Percentiles rank a stretch among this genome's conserved stretches.
phyloP scores from a whole-genome alignment of 2,888 invertebrate species.

The Lydus trimaculatus region DNA sequence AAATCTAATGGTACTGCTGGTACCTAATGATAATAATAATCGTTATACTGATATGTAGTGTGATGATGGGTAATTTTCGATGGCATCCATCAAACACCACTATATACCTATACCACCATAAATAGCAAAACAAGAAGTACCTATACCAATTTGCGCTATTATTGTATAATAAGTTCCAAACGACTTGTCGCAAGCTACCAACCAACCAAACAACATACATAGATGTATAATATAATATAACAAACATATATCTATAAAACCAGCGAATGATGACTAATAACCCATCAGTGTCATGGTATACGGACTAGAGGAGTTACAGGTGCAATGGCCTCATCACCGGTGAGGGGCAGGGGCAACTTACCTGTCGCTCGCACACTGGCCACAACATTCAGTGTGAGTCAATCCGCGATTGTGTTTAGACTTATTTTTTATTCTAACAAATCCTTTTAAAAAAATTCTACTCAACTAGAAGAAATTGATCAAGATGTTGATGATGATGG shows the following conservation, averaged over 20 bases:
- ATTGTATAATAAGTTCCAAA: slow-evolving; percentile 42
- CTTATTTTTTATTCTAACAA: slow-evolving; percentile 20
- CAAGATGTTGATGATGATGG: too few relatives aligned
- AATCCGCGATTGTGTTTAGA: slow-evolving; percentile 44
- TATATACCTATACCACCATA: too few relatives aligned
- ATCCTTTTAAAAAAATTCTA: too few relatives aligned
- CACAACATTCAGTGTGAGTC: slow-evolving; percentile 52
- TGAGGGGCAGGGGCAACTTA: slow-evolving; percentile 54
- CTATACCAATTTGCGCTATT: not conserved
- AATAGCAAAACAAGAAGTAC: not conserved
- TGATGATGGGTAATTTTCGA: not conserved
- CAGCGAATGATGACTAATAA: slow-evolving; percentile 54
- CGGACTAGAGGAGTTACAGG: slow-evolving; percentile 55
- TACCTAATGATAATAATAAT: not conserved
- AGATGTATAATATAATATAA: not conserved
- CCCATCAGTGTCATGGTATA: slow-evolving; percentile 53
- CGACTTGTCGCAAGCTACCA: slow-evolving; percentile 44
- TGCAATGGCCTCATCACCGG: slow-evolving; percentile 59
- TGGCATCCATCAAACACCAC: not conserved
- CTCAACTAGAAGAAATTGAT: too few relatives aligned
- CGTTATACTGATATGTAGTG: too few relatives aligned
- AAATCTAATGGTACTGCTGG: too few relatives aligned
- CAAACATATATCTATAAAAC: not conserved
- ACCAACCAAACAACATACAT: slow-evolving; percentile 33
- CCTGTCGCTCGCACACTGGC: slow-evolving; percentile 55